Evolutionary conservation across 37 sponge, comb jelly and placozoan species (phyloP).

Genomic region (Ianthella basta): DNA sequence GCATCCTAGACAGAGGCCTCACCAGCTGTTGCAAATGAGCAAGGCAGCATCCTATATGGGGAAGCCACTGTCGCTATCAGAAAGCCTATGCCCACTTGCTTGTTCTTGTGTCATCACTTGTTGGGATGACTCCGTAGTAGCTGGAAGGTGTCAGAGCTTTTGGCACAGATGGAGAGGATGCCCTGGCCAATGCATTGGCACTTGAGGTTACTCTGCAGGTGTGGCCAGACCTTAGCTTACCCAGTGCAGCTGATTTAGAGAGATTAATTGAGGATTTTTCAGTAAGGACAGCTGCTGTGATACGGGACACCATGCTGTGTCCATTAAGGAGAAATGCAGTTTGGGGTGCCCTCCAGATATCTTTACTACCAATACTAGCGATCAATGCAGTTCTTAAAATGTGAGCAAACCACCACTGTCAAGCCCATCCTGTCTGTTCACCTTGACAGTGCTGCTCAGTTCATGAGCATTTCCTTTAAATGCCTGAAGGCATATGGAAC

Average conservation of each 20-base stretch:
- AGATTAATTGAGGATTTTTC: background rate
- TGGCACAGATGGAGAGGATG: constrained; percentile 56
- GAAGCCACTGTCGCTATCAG: constrained; percentile 51
- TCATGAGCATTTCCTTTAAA: constrained; percentile 18
- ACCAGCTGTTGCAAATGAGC: too few relatives aligned
- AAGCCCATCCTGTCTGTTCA: constrained; percentile 29
- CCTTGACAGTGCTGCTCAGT: background rate
- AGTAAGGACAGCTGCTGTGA: constrained; percentile 35
- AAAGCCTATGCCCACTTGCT: constrained; percentile 44
- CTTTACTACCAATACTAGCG: constrained; percentile 59
- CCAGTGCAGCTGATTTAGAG: constrained; percentile 15
- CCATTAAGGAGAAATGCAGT: constrained; percentile 41
- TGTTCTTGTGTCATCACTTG: constrained; percentile 57
- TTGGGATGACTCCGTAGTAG: constrained; percentile 53
- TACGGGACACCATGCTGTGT: constrained; percentile 38
- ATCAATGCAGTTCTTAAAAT: constrained; percentile 51
- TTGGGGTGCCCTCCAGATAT: constrained; percentile 42
- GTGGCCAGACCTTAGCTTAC: constrained; percentile 10
- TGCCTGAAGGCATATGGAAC: constrained; percentile 57
- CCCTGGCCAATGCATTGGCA: constrained; percentile 50
- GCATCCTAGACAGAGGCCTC: too few relatives aligned
- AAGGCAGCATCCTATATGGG: too few relatives aligned
- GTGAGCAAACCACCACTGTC: constrained; percentile 27
- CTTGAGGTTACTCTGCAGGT: constrained; percentile 37
- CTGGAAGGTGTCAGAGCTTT: constrained; percentile 54